phyloP scores from a whole-genome alignment of 2,797 vertebrate genomes.

The Vultur gryphus region DNA sequence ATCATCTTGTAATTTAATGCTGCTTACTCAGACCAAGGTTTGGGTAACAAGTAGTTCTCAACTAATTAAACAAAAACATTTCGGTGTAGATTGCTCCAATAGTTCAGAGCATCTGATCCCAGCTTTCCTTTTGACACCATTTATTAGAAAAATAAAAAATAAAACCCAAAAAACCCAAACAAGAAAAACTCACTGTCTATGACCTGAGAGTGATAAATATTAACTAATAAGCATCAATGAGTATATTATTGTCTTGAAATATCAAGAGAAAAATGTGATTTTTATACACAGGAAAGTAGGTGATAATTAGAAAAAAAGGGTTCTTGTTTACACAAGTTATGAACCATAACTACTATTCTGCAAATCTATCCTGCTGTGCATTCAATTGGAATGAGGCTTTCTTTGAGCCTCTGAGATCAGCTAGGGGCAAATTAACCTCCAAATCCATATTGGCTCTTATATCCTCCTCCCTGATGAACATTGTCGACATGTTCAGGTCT shows the following conservation, averaged over 20 bases:
- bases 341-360: neutral
- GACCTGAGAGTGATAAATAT: neutral
- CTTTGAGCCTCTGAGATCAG: neutral
- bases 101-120: neutral
- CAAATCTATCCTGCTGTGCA: neutral
- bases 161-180: neutral
- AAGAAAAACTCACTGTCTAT: neutral
- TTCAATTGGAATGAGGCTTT: neutral
- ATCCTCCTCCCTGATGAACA: neutral
- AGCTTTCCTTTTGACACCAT: neutral
- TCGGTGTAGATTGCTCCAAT: neutral
- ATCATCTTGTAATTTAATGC: neutral
- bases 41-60: neutral
- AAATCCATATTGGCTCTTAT: neutral
- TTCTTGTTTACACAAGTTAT: neutral
- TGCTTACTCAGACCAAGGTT: neutral
- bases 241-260: neutral
- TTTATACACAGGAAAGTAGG: neutral
- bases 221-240: neutral
- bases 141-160: neutral
- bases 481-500: neutral
- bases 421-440: neutral
- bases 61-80: neutral
- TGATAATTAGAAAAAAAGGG: neutral
- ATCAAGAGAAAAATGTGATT: neutral